Evolutionary conservation across 2,113 vertebrate species (phyloP), one percentile per base, ranked within the genome.

Genomic region (Tetraodon nigroviridis): DNA sequence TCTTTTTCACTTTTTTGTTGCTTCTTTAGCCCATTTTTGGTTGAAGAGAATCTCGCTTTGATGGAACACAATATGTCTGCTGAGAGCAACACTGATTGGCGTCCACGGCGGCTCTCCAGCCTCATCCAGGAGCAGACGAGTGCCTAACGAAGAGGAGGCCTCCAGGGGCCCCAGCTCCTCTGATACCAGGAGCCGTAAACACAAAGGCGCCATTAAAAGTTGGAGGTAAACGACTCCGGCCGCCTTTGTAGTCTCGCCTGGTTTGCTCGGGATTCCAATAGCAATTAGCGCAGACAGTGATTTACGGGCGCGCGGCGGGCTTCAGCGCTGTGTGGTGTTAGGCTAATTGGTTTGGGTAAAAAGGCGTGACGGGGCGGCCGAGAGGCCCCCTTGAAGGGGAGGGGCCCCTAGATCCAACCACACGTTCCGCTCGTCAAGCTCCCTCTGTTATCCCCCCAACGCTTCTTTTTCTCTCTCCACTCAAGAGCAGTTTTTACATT

Each of bases 291-390:
- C 55, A 44, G 78, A 69, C 79, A 76, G 83, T 86, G 84, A 86
- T 88, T 89, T 88, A 87, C 88, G 63, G 79, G 84, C 37, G 75
- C 68, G 40, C 59, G 8, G 80, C 69, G 75, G 47, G 58, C 73
- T 79, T 75, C 54, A 50, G 77, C 63, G 24, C 56, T 20, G 55
- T 64, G 75, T 68, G 55, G 58, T 22, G 78, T 73, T 56, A 18
- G 81, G 79, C 67, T 90, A 90, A 89, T 90, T 90, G 87, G 80
- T 86, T 86, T 87, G 83, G 76, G 84, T 83, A 87, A 86, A 85
- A 80, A 84, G 79, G 80, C 80, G 59, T 88, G 83, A 88, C 80
- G 62, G 63, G 63, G 69, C 5, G 47, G 64, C 45, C 71, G 64
- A 54, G 71, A 47, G 40, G 62, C 19, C 67, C 57, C 46, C 20